Conservation (phyloP, 2,888 invertebrate species). For the Byasa hedistus region DNA sequence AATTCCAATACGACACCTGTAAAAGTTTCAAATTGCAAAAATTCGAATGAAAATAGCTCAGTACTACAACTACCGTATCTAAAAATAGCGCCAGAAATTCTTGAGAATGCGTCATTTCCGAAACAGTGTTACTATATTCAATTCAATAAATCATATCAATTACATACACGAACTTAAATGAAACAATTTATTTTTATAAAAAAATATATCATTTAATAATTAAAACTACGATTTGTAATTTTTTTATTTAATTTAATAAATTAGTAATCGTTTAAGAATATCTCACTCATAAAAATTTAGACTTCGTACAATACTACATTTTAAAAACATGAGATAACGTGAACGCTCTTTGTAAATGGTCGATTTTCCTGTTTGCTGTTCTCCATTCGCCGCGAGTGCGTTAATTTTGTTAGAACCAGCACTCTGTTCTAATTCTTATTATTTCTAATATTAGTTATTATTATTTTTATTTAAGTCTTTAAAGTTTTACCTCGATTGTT, state of each 20-base stretch:
- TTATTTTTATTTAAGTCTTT: conserved; percentile 67
- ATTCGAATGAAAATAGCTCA: conserved; percentile 72
- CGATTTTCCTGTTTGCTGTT: conserved; percentile 79
- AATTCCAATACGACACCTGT: conserved; percentile 45
- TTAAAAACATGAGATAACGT: conserved; percentile 38
- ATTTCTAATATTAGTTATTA: conserved; percentile 73
- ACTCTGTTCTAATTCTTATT: conserved; percentile 65
- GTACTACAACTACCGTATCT: conserved; percentile 60
- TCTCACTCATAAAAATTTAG: not conserved
- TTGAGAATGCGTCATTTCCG: conserved; percentile 61
- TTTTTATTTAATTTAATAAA: not conserved
- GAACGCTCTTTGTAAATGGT: conserved; percentile 72
- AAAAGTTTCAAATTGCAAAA: conserved; percentile 76
- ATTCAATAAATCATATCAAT: conserved; percentile 16
- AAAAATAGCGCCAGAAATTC: conserved; percentile 73
- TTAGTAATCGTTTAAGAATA: not conserved
- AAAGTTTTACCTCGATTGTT: conserved; percentile 56
- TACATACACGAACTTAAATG: conserved; percentile 15
- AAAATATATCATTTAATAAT: not conserved
- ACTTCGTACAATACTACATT: conserved; percentile 23
- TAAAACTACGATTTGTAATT: not conserved
- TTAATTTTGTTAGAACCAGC: conserved; percentile 67
- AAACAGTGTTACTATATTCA: conserved; percentile 49
- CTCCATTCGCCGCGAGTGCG: conserved; percentile 72
- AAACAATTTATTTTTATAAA: conserved; percentile 17